Base-by-base conservation (phyloP, 2,888 invertebrate species). In the Thymelicus lineola region DNA sequence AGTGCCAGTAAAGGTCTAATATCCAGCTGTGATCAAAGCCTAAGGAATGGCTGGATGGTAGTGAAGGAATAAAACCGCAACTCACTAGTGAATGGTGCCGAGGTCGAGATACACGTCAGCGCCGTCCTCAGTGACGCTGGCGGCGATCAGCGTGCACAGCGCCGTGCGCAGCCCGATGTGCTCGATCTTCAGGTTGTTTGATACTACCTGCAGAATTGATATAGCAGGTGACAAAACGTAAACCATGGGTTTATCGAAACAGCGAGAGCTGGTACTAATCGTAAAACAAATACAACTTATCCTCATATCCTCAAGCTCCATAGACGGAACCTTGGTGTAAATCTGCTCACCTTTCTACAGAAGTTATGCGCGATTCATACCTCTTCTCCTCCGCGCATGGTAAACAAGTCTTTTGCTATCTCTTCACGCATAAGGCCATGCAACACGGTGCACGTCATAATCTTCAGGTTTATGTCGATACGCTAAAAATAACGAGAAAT, bases 81-180 rank as follows among this genome's bases (percentile, higher is more conserved):
- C 86, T 84, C 63, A 93, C 93, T 86, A 90, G 74, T 91, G 90
- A 65, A 93, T 80, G 12, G 90, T 88, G 0, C 89, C 92, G 0
- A 88, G 82, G 0, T 85, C 81, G 6, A 91, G 73, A 35, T 92
- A 93, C 0, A 79, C 82, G 53, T 90, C 88, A 0, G 92, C 91
- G 0, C 92, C 91, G 0, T 90, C 91, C 12, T 88, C 85, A 0
- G 86, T 88, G 55, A 91, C 88, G 73, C 92, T 90, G 20, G 82
- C 79, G 0, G 79, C 75, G 6, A 93, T 85, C 10, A 93, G 75
- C 0, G 78, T 80, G 72, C 93, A 93, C 59, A 92, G 74, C 0
- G 92, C 91, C 0, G 91, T 90, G 1, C 91, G 84, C 0, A 93
- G 80, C 0, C 91, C 93, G 0, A 91, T 75, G 76, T 92, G 92